Base-by-base conservation (phyloP, 1,140 invertebrate species). In the Bilobella aurantiaca region DNA sequence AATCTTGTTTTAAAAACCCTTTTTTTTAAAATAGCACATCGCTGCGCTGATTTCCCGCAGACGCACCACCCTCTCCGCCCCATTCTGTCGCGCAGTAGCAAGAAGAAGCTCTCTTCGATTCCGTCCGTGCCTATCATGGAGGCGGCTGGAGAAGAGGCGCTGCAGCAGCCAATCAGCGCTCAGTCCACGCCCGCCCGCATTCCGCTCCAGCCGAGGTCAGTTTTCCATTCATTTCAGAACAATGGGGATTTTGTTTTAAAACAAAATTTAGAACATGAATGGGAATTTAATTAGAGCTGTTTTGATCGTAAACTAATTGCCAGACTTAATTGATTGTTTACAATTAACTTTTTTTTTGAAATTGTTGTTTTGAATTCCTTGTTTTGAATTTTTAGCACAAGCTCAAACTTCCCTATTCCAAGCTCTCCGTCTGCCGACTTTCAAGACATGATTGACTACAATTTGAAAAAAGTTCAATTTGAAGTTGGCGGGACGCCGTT, bases 41-140 rank as follows among this genome's bases (percentile, higher is more conserved):
- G 84, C 27, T 82, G 84, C 73, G 81, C 80, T 74, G 85, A 82
- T 71, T 86, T 85, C 70, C 84, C 83, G 2, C 84, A 85, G 74
- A 82, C 82, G 63, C 83, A 86, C 72, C 81, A 81, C 70, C 84
- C 84, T 18, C 71, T 86, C 69, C 85, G 84, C 73, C 77, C 79
- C 56, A 37, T 69, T 21, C 58, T 56, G 21, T 61, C 62, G 3
- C 23, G 57, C 32, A 57, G 58, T 28, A 27, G 56, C 8, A 37
- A 65, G 29, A 68, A 65, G 30, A 34, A 31, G 23, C 62, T 49
- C 14, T 34, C 31, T 29, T 34, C 34, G 12, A 65, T 58, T 31
- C 53, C 49, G n/a, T 42, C 28, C 62, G 57, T 65, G 8, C 29
- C 25, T n/a, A n/a, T n/a, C n/a, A n/a, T n/a, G n/a, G n/a, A n/a